Percentiles rank a stretch among this genome's conserved stretches.
These are phyloP conservation scores for Felis catus DNA, from an alignment of 2,113 vertebrate genomes.

Conservation along the genomic window DNA sequence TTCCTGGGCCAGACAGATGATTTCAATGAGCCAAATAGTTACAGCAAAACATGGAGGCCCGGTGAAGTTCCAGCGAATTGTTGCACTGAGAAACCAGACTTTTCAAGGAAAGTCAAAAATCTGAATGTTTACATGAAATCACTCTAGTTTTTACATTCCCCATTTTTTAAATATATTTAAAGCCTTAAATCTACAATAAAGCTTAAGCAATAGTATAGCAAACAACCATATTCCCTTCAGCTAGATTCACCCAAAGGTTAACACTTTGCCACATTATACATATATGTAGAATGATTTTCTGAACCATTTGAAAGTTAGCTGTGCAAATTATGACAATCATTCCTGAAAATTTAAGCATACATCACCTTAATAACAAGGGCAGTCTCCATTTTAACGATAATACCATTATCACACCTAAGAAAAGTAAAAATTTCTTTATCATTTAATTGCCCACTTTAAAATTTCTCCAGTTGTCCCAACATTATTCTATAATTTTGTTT, in stretches of 20 bases:
- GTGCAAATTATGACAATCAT: neutral
- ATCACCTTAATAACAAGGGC: neutral
- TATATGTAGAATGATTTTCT: neutral
- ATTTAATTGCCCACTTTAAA: neutral
- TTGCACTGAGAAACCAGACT: neutral
- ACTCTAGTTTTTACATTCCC: neutral
- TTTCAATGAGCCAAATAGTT: neutral
- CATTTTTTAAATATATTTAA: neutral
- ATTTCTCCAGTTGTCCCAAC: neutral
- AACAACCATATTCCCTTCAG: neutral
- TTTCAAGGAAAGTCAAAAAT: neutral
- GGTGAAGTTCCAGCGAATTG: neutral
- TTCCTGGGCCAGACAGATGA: neutral
- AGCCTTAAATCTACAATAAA: neutral
- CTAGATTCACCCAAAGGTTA: neutral
- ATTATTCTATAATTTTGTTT: neutral
- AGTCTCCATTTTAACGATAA: neutral
- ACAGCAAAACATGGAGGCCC: neutral
- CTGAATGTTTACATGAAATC: neutral
- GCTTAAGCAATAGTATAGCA: neutral
- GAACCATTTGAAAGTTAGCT: neutral
- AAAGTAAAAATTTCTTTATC: neutral
- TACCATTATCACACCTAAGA: neutral
- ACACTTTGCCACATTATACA: neutral
- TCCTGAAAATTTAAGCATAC: neutral